Conservation (phyloP, 1,140 invertebrate genomes). For the Maconellicoccus hirsutus region DNA sequence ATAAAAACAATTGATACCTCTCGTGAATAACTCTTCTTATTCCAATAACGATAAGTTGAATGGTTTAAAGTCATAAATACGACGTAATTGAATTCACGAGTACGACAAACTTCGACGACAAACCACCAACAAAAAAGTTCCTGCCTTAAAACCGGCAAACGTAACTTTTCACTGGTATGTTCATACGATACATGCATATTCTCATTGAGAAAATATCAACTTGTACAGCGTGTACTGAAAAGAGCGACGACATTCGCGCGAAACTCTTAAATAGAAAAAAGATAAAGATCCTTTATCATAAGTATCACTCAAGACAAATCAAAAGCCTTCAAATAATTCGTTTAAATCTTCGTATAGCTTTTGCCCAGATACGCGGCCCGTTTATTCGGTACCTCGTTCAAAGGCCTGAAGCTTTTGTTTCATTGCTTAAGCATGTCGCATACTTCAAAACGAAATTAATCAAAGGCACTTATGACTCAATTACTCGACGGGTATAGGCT, state of each 20-base stretch:
- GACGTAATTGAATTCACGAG: no score
- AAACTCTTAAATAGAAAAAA: not conserved
- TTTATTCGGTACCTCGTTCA: not conserved
- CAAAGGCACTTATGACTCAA: conserved; percentile 22
- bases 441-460: conserved; percentile 19
- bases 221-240: not conserved
- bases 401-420: conserved; percentile 18
- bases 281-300: conserved; percentile 10
- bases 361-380: not conserved
- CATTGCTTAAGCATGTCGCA: conserved; percentile 15
- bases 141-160: no score
- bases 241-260: not conserved
- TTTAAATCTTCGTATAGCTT: conserved; percentile 14
- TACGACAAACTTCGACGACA: no score
- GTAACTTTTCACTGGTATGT: no score
- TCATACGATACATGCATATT: not conserved
- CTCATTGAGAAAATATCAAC: not conserved
- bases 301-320: conserved; percentile 20
- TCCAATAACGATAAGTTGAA: no score
- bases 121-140: no score
- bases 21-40: no score
- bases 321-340: conserved; percentile 13
- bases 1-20: no score
- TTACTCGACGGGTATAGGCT: conserved; percentile 14
- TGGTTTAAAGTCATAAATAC: no score